Percentiles rank a stretch among this genome's conserved stretches.
Evolutionary conservation across 2,797 vertebrate species (phyloP).

Genomic region (Champsocephalus esox): DNA sequence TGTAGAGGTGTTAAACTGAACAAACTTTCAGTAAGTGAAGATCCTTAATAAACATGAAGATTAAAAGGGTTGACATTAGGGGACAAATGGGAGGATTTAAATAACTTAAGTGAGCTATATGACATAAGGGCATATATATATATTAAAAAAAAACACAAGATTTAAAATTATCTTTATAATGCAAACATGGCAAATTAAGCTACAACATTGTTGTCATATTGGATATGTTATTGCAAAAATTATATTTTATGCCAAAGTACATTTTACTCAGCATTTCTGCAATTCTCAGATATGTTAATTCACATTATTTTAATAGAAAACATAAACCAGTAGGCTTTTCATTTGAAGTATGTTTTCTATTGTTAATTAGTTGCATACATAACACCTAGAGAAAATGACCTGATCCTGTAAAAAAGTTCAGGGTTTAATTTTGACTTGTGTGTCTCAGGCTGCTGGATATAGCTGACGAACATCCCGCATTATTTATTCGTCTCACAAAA

Average conservation of each 20-base stretch:
- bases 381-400: not conserved
- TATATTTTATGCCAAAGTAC: not conserved
- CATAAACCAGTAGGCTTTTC: not conserved
- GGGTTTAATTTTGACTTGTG: conserved; percentile 5
- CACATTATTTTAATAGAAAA: not conserved
- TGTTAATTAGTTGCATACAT: not conserved
- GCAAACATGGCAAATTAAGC: not conserved
- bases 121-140: not conserved
- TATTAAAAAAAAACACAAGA: not conserved
- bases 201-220: not conserved
- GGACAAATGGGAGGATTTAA: conserved; percentile 6
- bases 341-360: not conserved
- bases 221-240: not conserved
- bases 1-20: conserved; percentile 22
- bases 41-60: not conserved
- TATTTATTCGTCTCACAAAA: conserved; percentile 33
- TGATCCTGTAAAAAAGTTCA: not conserved
- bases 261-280: not conserved
- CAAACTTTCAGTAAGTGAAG: not conserved
- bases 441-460: not conserved
- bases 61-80: not conserved
- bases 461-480: conserved; percentile 21
- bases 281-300: not conserved
- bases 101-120: not conserved
- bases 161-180: not conserved